These are phyloP conservation scores for Pseudomugil tenellus DNA, from an alignment of 2,797 vertebrate species.

Conservation along the genomic window DNA sequence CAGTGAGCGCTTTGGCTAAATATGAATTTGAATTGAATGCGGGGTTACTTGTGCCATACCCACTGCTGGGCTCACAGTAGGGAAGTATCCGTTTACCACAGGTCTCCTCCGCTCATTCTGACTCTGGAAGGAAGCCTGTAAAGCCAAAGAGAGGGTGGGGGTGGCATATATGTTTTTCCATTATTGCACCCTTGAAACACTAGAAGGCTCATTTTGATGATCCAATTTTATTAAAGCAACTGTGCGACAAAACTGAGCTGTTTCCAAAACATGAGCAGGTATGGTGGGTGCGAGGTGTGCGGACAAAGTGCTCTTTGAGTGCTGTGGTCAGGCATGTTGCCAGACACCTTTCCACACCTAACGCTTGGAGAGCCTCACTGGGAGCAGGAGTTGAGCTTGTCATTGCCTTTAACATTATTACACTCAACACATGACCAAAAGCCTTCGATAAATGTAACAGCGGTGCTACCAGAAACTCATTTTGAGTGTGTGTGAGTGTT, in stretches of 20 bases:
- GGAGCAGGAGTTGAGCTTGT: constrained; percentile 59
- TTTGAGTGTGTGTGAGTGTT: constrained; percentile 46
- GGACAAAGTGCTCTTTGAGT: constrained; percentile 83
- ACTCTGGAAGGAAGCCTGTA: constrained; percentile 63
- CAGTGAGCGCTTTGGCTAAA: constrained; percentile 42
- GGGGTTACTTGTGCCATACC: constrained; percentile 50
- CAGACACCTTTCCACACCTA: constrained; percentile 82
- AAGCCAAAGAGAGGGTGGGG: constrained; percentile 34
- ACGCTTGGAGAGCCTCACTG: constrained; percentile 74
- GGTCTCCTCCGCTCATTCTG: constrained; percentile 56
- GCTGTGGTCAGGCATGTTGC: constrained; percentile 74
- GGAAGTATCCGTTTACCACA: constrained; percentile 73
- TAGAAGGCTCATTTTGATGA: constrained; percentile 75
- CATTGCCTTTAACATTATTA: constrained; percentile 74
- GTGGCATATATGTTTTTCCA: constrained; percentile 64
- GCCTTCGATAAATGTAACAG: constrained; percentile 63
- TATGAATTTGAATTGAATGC: constrained; percentile 55
- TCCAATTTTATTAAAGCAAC: constrained; percentile 81
- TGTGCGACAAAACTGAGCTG: constrained; percentile 66
- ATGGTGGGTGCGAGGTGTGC: constrained; percentile 63
- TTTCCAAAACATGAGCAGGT: constrained; percentile 80
- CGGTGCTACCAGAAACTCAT: constrained; percentile 58
- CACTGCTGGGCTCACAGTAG: constrained; percentile 64
- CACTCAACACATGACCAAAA: constrained; percentile 73
- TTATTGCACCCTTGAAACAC: constrained; percentile 68